Conservation (phyloP, 1,140 invertebrate species). For the Neuroterus valhalla region DNA sequence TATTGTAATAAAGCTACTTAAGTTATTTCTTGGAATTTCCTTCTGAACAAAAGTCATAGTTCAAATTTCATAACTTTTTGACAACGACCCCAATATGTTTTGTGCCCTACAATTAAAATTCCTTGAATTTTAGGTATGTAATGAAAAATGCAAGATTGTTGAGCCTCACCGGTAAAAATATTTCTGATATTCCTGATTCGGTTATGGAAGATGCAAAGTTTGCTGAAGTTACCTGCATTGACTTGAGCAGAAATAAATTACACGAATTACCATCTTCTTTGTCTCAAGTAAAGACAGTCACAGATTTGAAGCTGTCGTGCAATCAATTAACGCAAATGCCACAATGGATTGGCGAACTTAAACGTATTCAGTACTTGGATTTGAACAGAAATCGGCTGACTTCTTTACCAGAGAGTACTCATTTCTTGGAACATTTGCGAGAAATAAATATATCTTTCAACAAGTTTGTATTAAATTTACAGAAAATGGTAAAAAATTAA, state of each 20-base stretch:
- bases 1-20: too few species aligned
- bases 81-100: too few species aligned
- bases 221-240: constrained; percentile 84
- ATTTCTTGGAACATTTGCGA: constrained; percentile 79
- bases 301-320: constrained; percentile 81
- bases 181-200: constrained; percentile 80
- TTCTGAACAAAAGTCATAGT: too few species aligned
- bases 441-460: constrained; percentile 89
- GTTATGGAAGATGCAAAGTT: constrained; percentile 82
- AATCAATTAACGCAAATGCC: constrained; percentile 81
- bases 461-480: constrained; percentile 76
- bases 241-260: constrained; percentile 88
- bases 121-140: constrained; percentile 77
- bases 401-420: constrained; percentile 82
- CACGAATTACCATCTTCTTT: constrained; percentile 79
- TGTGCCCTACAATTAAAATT: background rate
- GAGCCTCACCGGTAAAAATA: constrained; percentile 80
- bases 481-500: background rate
- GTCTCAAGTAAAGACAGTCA: constrained; percentile 74
- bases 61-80: too few species aligned
- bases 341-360: constrained; percentile 80
- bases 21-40: too few species aligned
- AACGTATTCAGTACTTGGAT: constrained; percentile 83
- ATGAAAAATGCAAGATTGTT: constrained; percentile 84
- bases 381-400: constrained; percentile 85